Conservation (phyloP, 2,888 invertebrate genomes). For the Gari tellinella region DNA sequence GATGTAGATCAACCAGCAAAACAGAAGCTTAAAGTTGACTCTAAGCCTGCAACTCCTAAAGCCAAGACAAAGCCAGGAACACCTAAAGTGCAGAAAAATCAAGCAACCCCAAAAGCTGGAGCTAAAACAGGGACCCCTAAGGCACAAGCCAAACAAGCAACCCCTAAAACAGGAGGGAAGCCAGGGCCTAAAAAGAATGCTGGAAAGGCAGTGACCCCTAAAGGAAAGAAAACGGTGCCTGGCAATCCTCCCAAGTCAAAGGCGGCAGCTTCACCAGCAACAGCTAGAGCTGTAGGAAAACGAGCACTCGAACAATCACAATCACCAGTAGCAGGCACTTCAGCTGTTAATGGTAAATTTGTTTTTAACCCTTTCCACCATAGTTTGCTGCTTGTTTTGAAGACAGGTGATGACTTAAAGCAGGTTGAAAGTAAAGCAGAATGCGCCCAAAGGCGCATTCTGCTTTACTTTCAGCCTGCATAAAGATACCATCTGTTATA, state of each 20-base stretch:
- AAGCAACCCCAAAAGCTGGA: not conserved
- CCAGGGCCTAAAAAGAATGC: not conserved
- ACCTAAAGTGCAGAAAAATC: not conserved
- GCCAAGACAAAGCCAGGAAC: constrained; percentile 6
- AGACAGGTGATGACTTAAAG: too few species aligned
- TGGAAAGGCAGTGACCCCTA: not conserved
- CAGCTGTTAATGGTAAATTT: too few species aligned
- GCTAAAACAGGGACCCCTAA: constrained; percentile 38
- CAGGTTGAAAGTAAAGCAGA: too few species aligned
- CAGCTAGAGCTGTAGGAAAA: too few species aligned
- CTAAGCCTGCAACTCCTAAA: constrained; percentile 5
- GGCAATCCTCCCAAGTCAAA: too few species aligned
- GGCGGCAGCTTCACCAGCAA: too few species aligned
- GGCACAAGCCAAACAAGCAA: constrained; percentile 17
- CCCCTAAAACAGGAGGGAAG: constrained; percentile 16
- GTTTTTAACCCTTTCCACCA: too few species aligned
- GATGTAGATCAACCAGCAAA: constrained; percentile 16
- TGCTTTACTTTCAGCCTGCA: too few species aligned
- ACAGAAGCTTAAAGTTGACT: constrained; percentile 7
- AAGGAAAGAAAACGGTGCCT: not conserved
- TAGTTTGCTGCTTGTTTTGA: too few species aligned
- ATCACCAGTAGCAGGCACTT: too few species aligned
- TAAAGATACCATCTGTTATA: not conserved
- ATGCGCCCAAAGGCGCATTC: too few species aligned
- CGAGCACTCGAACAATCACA: too few species aligned